These are phyloP conservation scores for Pseudois nayaur DNA, from an alignment of 2,113 vertebrate genomes.

Conservation along the genomic window DNA sequence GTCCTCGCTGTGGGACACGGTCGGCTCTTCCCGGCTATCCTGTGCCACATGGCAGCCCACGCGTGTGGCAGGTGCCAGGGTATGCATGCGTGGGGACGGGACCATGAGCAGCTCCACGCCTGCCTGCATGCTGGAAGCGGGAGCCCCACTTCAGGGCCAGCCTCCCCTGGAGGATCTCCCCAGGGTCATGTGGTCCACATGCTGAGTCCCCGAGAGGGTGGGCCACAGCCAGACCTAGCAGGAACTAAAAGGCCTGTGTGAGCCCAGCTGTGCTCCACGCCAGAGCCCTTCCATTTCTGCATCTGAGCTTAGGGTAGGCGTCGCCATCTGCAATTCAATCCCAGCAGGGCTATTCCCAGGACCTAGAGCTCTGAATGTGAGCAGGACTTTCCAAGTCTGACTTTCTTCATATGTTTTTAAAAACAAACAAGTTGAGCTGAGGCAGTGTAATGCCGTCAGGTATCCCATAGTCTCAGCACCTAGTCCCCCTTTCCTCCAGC, in stretches of 20 bases:
- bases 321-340: not conserved
- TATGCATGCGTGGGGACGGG: not conserved
- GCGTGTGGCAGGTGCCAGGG: not conserved
- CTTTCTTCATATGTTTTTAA: not conserved
- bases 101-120: not conserved
- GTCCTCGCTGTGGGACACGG: not conserved
- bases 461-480: not conserved
- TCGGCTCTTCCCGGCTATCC: conserved; percentile 30
- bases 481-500: not conserved
- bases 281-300: not conserved
- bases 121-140: rapidly evolving
- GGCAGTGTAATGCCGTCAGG: not conserved
- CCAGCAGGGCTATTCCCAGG: not conserved
- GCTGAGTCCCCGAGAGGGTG: not conserved
- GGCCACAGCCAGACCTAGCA: not conserved
- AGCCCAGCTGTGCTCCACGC: not conserved
- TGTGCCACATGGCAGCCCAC: conserved; percentile 47
- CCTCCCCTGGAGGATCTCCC: rapidly evolving
- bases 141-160: not conserved
- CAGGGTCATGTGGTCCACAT: not conserved
- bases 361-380: not conserved
- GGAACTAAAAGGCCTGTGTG: not conserved
- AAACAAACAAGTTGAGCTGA: not conserved
- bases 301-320: no score
- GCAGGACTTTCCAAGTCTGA: not conserved